phyloP scores from a whole-genome alignment of 2,797 vertebrate species.

The Vespertilio murinus region DNA sequence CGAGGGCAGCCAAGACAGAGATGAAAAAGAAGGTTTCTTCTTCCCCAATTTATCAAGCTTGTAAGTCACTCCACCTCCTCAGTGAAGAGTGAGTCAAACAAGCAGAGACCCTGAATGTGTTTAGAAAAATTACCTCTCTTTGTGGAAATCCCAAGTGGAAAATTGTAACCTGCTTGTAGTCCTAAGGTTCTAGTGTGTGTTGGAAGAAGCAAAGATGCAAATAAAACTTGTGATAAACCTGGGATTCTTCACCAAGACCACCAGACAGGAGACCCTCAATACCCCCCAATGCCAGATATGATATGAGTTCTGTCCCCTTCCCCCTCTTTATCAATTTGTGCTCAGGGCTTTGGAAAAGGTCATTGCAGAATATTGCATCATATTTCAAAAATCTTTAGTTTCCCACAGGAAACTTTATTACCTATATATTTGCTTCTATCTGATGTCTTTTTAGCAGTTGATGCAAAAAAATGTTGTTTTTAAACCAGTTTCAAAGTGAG shows the following conservation, averaged over 20 bases:
- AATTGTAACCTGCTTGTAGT: rapidly evolving
- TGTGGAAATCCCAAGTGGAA: neutral
- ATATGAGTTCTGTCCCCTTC: neutral
- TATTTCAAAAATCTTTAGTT: conserved; percentile 46
- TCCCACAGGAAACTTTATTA: conserved; percentile 6
- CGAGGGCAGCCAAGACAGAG: neutral
- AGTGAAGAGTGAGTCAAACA: neutral
- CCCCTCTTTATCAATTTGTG: neutral
- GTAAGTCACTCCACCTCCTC: neutral
- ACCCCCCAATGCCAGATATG: neutral
- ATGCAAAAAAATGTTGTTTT: conserved; percentile 56
- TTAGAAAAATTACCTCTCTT: neutral
- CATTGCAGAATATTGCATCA: conserved; percentile 38
- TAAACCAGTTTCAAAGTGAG: conserved; percentile 61
- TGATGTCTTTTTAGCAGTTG: conserved; percentile 39
- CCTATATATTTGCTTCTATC: conserved; percentile 34
- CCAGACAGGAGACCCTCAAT: neutral
- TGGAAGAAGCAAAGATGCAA: neutral
- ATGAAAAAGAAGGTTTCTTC: neutral
- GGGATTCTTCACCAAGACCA: neutral
- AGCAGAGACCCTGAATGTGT: neutral
- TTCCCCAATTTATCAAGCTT: neutral
- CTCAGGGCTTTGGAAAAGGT: conserved; percentile 35
- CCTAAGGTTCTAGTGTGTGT: neutral
- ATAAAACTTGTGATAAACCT: neutral